phyloP scores from a whole-genome alignment of 2,888 invertebrate species.

The Agriopis leucophaearia region DNA sequence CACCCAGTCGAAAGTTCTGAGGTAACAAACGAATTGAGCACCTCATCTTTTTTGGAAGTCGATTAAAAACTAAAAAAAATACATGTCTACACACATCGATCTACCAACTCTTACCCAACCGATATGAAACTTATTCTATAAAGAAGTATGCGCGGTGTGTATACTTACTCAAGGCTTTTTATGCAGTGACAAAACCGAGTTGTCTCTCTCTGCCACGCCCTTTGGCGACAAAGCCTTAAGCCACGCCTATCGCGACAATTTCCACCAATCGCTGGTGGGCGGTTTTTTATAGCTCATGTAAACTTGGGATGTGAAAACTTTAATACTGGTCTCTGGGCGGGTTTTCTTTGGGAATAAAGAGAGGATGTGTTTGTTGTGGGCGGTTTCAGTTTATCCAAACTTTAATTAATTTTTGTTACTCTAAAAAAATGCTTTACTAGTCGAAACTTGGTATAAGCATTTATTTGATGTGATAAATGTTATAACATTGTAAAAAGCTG shows the following conservation, averaged over 20 bases:
- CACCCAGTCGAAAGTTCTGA: no score
- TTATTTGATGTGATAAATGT: no score
- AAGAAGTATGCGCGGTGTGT: conserved; percentile 39
- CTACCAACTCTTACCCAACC: background rate
- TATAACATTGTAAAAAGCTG: no score
- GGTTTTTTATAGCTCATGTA: conserved; percentile 63
- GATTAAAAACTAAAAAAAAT: background rate
- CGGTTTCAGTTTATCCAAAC: no score
- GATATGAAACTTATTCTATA: conserved; percentile 8
- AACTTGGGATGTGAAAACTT: conserved; percentile 44
- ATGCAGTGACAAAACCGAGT: conserved; percentile 75
- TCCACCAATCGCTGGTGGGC: conserved; percentile 68
- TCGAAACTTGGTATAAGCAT: no score
- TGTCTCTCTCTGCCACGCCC: conserved; percentile 77
- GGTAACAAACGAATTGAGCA: no score
- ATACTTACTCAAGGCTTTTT: conserved; percentile 69
- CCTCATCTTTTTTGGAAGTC: no score
- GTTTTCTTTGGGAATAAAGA: conserved; percentile 19
- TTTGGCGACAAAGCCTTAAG: conserved; percentile 78
- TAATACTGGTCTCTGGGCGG: conserved; percentile 40
- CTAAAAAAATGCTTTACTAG: background rate
- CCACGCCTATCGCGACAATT: conserved; percentile 83
- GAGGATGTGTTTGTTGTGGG: background rate
- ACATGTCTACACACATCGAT: no score
- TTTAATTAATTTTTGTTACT: background rate